Evolutionary conservation across 2,113 vertebrate genomes (phyloP).

Genomic region (Naja naja): DNA sequence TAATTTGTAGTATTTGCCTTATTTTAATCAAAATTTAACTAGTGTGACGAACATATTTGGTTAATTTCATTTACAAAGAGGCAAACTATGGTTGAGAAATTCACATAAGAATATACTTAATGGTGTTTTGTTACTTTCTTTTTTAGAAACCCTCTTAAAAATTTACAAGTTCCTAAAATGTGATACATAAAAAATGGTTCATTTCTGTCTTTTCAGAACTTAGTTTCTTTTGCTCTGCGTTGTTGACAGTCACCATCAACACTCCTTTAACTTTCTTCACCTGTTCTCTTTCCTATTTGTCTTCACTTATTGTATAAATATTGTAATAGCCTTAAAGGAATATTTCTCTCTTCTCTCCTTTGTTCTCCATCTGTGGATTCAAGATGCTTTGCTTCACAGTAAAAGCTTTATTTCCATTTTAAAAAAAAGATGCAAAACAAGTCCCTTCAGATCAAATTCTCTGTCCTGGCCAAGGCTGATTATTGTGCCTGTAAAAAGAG

Average conservation of each 20-base stretch:
- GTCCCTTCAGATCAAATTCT: slow-evolving; percentile 26
- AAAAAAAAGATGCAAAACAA: slow-evolving; percentile 35
- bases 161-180: background rate
- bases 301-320: background rate
- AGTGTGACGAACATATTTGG: background rate
- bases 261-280: slow-evolving; percentile 1
- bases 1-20: background rate
- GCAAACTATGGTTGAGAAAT: background rate
- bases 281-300: background rate
- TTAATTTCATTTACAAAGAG: background rate
- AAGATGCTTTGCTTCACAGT: background rate
- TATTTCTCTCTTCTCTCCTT: background rate
- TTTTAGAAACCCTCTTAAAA: background rate
- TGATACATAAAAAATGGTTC: background rate
- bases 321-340: slow-evolving; percentile 3
- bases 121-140: background rate
- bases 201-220: slow-evolving; percentile 6
- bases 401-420: slow-evolving; percentile 28
- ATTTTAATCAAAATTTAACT: background rate
- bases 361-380: background rate
- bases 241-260: background rate
- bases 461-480: background rate
- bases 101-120: background rate
- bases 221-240: slow-evolving; percentile 14
- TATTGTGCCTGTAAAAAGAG: slow-evolving; percentile 11